Base-by-base conservation (phyloP, 2,797 vertebrate species). In the Girardinus metallicus region DNA sequence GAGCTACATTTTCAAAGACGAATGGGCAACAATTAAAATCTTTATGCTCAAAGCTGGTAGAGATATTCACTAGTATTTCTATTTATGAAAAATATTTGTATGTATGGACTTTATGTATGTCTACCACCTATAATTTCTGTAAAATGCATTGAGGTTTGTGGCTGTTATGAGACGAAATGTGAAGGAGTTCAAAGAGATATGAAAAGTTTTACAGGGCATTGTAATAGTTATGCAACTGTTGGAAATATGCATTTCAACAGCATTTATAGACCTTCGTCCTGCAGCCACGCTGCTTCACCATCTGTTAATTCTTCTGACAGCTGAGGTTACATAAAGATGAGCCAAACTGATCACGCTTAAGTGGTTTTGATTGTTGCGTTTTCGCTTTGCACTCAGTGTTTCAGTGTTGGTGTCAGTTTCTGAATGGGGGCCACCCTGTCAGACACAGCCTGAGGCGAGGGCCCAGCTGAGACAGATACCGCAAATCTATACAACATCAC, bases 301-400 rank as follows among this genome's bases (percentile, higher is more conserved):
- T 83, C 62, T 84, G 87, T 87, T 78, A 36, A 44, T 81, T 87
- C 88, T 84, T 80, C 82, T 90, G 90, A 90, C 86, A 89, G 84
- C 77, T 53, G n/a, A 3, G 74, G 81, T 88, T 85, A 87, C 44
- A 72, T 47, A 77, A 46, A 71, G 73, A 82, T 43, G 1, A 76
- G 36, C 74, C 57, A 83, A 85, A 81, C 75, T 5, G 60, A 80
- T 83, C 86, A 86, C 74, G 87, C 79, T 84, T 80, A 88, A 92
- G 86, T 87, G 89, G 89, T 88, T 80, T 83, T 86, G 88, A 93
- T 91, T 86, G 91, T 88, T 92, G 81, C 9, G 55, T 78, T 90
- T 83, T 46, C 60, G 77, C 88, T 79, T 82, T 76, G n/a, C 82
- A 84, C 89, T 91, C 89, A 78, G 85, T 89, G 85, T 91, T 91